Evolutionary conservation across 1,140 invertebrate species (phyloP), one percentile per base, ranked within the genome.

Genomic region (Aricia agestis): DNA sequence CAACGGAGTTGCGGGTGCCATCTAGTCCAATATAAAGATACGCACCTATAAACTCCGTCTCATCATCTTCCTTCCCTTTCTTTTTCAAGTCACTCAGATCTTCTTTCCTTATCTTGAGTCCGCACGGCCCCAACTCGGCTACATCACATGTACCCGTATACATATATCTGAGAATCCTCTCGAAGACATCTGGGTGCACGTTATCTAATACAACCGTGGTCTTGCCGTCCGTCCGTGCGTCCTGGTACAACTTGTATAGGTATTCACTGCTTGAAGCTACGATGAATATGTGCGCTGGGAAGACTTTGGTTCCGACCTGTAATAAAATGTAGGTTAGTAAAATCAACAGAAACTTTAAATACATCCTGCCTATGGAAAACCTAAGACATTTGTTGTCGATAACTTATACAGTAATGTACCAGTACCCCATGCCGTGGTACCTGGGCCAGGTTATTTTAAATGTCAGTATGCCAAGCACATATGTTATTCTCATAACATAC

Each of bases 271-370:
- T 91, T 2, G 92, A 92, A 1, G 95, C 94, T 59, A 97, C 78
- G 74, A 97, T 94, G 80, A 94, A 96, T 70, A 93, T 93, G 86
- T 97, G 96, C 2, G 94, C 94, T 25, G 93, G 89, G 82, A 93
- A 95, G 2, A 81, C 71, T 76, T 86, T 82, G 72, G 85, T 82
- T 18, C 92, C 93, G 66, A 95, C 92, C 92, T 92, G 70, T 25
- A 69, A 74, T n/a, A n/a, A n/a, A n/a, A n/a, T n/a, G n/a, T n/a
- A n/a, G n/a, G n/a, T n/a, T n/a, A n/a, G n/a, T n/a, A n/a, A n/a
- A n/a, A n/a, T n/a, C n/a, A n/a, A n/a, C n/a, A n/a, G n/a, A n/a
- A n/a, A n/a, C n/a, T n/a, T n/a, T n/a, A n/a, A n/a, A n/a, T n/a
- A n/a, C n/a, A n/a, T n/a, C n/a, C n/a, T n/a, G n/a, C n/a, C n/a